phyloP scores from a whole-genome alignment of 2,888 invertebrate species.

The Allacma fusca region DNA sequence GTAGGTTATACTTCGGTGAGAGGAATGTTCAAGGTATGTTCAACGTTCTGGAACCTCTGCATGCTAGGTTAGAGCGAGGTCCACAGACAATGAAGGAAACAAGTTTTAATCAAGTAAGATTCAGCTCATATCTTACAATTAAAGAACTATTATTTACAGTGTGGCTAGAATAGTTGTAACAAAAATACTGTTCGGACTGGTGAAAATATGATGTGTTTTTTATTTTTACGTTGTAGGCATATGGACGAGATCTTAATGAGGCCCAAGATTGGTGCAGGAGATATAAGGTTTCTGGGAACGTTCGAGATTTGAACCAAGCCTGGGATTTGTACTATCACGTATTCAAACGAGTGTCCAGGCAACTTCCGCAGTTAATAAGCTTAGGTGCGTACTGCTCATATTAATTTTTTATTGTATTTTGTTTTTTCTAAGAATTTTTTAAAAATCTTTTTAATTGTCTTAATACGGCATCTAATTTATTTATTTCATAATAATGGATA shows the following conservation, averaged over 20 bases:
- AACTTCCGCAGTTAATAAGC: conserved; percentile 89
- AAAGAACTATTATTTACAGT: no score
- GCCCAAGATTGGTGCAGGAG: conserved; percentile 96
- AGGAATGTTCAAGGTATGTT: conserved; percentile 96
- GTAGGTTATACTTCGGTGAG: conserved; percentile 93
- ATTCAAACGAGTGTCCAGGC: conserved; percentile 93
- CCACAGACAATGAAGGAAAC: conserved; percentile 96
- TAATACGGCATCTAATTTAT: not conserved
- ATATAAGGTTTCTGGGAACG: conserved; percentile 82
- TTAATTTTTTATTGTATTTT: no score
- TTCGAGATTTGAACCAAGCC: conserved; percentile 94
- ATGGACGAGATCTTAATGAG: conserved; percentile 91
- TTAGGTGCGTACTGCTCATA: conserved; percentile 64
- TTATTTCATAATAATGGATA: not conserved
- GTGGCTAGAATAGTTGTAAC: not conserved
- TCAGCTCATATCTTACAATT: not conserved
- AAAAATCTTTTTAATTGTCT: not conserved
- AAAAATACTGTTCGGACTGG: no score
- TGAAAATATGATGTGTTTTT: not conserved
- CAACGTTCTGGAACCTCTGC: conserved; percentile 91
- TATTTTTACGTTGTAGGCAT: conserved; percentile 71
- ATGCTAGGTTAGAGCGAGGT: conserved; percentile 91
- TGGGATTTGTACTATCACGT: conserved; percentile 99
- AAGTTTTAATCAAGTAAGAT: conserved; percentile 82
- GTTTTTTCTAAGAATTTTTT: not conserved